A percentile compares a stretch with the other conserved stretches of the same genome.
These are phyloP conservation scores for Euzophera pinguis DNA, from an alignment of 2,888 invertebrate genomes.

Conservation along the genomic window DNA sequence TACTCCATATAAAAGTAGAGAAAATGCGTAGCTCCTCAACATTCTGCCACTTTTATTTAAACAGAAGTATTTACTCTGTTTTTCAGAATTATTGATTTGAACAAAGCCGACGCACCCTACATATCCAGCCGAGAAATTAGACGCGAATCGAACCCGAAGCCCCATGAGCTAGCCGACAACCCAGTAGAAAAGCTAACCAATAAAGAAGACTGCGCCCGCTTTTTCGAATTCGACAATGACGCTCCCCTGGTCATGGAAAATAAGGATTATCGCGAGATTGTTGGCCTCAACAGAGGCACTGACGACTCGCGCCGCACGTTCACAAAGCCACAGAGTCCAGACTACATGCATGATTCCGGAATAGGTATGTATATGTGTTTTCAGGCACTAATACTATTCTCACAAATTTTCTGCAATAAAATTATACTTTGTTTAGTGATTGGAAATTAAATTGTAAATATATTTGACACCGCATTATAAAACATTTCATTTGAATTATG, in stretches of 20 bases:
- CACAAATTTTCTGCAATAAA: no score
- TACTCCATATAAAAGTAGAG: no score
- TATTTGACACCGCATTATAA: no score
- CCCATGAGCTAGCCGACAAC: constrained; percentile 56
- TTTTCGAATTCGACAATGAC: constrained; percentile 81
- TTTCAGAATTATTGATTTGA: constrained; percentile 75
- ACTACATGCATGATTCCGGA: constrained; percentile 78
- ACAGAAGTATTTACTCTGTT: background rate
- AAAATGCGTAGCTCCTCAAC: no score
- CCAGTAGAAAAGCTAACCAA: constrained; percentile 66
- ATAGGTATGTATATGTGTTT: constrained; percentile 49
- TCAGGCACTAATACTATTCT: no score
- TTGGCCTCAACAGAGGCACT: constrained; percentile 70
- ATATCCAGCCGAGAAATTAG: constrained; percentile 60
- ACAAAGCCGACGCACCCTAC: constrained; percentile 67
- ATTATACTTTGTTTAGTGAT: no score
- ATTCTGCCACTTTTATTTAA: no score
- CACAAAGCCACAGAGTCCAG: constrained; percentile 72
- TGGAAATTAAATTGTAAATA: no score
- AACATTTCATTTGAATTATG: no score
- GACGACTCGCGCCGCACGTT: constrained; percentile 74
- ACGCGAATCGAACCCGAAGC: constrained; percentile 51
- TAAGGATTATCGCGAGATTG: constrained; percentile 69
- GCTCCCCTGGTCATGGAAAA: constrained; percentile 74
- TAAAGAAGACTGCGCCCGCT: constrained; percentile 70